A percentile compares a stretch with the other conserved stretches of the same genome.
These are phyloP conservation scores for Hypothenemus hampei DNA, from an alignment of 1,140 invertebrate species.

Conservation along the genomic window DNA sequence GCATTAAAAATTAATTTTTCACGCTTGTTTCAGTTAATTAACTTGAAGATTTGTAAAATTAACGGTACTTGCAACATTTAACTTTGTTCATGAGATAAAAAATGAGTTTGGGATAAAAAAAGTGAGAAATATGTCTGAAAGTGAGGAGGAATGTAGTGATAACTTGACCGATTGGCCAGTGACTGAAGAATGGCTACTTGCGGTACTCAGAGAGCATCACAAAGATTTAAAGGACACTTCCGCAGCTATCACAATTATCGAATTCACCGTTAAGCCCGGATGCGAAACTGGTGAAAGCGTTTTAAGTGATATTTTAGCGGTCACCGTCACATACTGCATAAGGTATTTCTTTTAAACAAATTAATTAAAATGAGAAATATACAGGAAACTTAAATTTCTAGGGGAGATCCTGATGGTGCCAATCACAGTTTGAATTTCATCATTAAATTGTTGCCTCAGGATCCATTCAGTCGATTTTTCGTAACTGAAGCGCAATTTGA, in stretches of 20 bases:
- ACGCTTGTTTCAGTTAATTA: too few species aligned
- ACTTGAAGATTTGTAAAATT: too few species aligned
- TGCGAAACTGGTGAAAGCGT: conserved; percentile 55
- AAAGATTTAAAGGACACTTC: conserved; percentile 39
- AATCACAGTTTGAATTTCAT: conserved; percentile 54
- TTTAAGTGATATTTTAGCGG: conserved; percentile 59
- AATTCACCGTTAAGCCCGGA: conserved; percentile 51
- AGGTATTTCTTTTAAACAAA: conserved; percentile 10
- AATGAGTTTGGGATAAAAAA: too few species aligned
- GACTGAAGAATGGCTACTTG: conserved; percentile 56
- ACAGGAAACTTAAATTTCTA: neutral
- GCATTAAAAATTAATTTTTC: too few species aligned
- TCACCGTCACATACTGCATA: conserved; percentile 50
- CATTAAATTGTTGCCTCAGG: conserved; percentile 69
- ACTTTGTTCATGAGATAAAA: too few species aligned
- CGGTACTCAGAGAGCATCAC: conserved; percentile 54
- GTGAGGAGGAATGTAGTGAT: conserved; percentile 53
- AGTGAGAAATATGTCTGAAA: conserved; percentile 49
- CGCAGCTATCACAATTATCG: conserved; percentile 45
- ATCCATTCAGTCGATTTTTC: conserved; percentile 69
- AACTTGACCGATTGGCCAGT: conserved; percentile 50
- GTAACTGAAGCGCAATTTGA: conserved; percentile 78
- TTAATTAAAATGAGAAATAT: neutral
- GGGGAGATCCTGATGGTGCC: conserved; percentile 30
- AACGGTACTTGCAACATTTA: too few species aligned